phyloP scores from a whole-genome alignment of 2,888 invertebrate species.

The Saturnia pavonia region DNA sequence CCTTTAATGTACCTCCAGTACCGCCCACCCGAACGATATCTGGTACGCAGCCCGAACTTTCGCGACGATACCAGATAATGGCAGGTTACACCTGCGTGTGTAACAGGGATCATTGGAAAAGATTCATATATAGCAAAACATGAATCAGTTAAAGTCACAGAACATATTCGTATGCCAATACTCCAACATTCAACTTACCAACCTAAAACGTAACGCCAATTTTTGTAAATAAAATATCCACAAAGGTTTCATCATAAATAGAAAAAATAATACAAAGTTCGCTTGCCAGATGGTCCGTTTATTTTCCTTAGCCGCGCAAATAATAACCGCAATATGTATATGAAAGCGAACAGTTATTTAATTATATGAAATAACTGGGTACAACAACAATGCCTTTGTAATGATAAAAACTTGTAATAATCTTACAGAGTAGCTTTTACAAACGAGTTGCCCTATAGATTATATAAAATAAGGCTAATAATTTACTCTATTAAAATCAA shows the following conservation, averaged over 20 bases:
- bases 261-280: not conserved
- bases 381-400: not conserved
- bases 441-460: not conserved
- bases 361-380: not conserved
- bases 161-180: no score
- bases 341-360: conserved; percentile 1
- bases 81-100: no score
- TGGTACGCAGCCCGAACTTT: no score
- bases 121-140: no score
- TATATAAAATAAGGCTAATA: no score
- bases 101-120: no score
- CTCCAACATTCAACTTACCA: not conserved
- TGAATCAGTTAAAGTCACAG: no score
- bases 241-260: not conserved
- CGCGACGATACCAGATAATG: no score
- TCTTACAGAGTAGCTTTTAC: not conserved
- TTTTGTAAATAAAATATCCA: not conserved
- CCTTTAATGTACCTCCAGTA: no score
- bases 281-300: conserved; percentile 8
- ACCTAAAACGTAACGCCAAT: not conserved
- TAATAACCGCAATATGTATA: conserved; percentile 5
- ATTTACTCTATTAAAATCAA: no score
- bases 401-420: not conserved
- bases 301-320: not conserved
- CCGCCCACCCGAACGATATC: no score